Evolutionary conservation across 2,888 invertebrate genomes (phyloP).

Genomic region (Osedax frankpressi): DNA sequence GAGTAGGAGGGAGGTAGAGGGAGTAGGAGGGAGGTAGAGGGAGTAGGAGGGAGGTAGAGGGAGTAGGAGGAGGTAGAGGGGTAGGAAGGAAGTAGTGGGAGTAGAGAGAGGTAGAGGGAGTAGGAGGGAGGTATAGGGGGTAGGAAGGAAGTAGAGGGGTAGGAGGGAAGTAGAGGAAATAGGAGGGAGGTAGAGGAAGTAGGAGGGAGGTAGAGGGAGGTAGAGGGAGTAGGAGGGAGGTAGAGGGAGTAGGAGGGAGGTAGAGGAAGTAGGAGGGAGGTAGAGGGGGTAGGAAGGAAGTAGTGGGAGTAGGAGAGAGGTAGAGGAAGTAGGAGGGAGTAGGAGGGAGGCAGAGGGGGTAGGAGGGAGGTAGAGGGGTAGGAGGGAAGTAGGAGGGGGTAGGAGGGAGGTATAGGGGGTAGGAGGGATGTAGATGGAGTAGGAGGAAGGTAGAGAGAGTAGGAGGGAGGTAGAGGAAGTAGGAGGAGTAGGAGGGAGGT

Average conservation of each 20-base stretch:
- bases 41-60: neutral
- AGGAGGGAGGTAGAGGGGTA: no score
- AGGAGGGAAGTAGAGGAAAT: no score
- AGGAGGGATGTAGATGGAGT: neutral
- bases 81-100: neutral
- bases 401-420: no score
- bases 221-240: no score
- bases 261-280: neutral
- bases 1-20: neutral
- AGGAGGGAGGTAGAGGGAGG: conserved; percentile 17
- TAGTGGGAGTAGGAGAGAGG: neutral
- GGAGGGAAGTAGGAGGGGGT: no score
- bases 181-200: no score
- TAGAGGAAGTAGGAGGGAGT: conserved; percentile 47
- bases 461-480: neutral
- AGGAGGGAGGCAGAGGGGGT: conserved; percentile 77
- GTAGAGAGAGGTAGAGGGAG: neutral
- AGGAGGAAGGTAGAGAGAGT: neutral
- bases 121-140: neutral
- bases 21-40: neutral
- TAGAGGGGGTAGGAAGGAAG: neutral
- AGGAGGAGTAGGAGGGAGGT: neutral
- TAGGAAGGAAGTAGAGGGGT: no score
- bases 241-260: neutral
- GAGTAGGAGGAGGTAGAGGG: no score